Evolutionary conservation across 2,888 invertebrate genomes (phyloP).

Genomic region (Abscondita cerata): DNA sequence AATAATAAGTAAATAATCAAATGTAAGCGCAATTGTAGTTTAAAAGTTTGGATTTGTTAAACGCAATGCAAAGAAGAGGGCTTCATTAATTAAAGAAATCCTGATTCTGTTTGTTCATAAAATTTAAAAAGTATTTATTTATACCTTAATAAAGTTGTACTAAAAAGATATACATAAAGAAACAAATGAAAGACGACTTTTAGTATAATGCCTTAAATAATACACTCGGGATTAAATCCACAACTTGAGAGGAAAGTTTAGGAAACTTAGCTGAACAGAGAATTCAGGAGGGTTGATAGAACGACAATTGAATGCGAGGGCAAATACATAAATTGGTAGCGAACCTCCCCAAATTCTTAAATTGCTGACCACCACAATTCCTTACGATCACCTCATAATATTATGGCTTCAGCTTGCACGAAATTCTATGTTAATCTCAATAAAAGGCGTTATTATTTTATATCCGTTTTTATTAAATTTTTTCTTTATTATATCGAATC

Average conservation of each 20-base stretch:
- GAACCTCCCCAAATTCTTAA: conserved; percentile 29
- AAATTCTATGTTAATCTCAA: conserved; percentile 1
- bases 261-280: conserved; percentile 37
- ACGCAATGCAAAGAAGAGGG: too few species aligned
- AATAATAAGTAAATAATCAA: too few species aligned
- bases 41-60: too few species aligned
- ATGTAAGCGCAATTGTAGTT: too few species aligned
- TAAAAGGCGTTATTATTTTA: not conserved
- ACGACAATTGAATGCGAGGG: conserved; percentile 45
- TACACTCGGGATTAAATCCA: conserved; percentile 11
- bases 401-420: conserved; percentile 15
- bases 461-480: too few species aligned
- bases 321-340: conserved; percentile 50
- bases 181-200: not conserved
- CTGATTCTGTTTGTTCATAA: too few species aligned
- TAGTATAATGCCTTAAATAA: conserved; percentile 15
- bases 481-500: too few species aligned
- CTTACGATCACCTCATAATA: conserved; percentile 25
- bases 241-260: conserved; percentile 9
- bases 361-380: conserved; percentile 30
- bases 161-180: not conserved
- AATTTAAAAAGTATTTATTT: too few species aligned
- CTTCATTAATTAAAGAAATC: too few species aligned
- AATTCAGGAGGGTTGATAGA: conserved; percentile 46
- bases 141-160: not conserved